Evolutionary conservation across 2,113 vertebrate genomes (phyloP).

Genomic region (Cyphomyrus plagiostoma): DNA sequence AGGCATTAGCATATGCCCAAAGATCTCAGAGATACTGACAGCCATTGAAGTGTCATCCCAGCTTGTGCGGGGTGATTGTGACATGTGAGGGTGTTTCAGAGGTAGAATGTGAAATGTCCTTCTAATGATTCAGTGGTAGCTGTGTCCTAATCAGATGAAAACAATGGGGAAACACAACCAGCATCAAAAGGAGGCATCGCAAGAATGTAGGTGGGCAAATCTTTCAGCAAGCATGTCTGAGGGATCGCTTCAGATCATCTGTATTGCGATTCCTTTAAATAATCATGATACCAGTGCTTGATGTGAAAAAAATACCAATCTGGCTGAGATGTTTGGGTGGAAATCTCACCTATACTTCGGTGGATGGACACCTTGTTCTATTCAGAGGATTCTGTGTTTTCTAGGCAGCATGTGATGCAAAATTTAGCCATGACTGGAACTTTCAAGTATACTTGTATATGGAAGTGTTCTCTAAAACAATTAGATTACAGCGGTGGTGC

Average conservation of each 20-base stretch:
- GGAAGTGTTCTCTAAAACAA: background rate
- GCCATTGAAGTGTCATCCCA: background rate
- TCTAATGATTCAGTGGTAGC: slow-evolving; percentile 1
- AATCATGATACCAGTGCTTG: background rate
- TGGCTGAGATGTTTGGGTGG: background rate
- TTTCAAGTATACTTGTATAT: background rate
- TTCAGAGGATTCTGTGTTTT: background rate
- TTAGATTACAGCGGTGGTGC: background rate
- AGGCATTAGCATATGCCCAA: background rate
- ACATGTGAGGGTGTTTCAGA: background rate
- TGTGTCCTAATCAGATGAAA: slow-evolving; percentile 3
- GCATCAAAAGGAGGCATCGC: background rate
- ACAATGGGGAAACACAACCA: background rate
- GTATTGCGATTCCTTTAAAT: background rate
- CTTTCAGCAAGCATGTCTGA: background rate
- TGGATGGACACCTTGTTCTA: background rate
- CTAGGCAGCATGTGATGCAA: background rate
- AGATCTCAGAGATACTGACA: background rate
- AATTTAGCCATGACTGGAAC: background rate
- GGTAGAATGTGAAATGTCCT: background rate
- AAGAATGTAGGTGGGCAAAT: background rate
- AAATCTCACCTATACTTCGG: background rate
- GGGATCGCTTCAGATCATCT: background rate
- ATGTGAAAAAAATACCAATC: background rate
- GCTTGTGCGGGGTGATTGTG: background rate